Conservation (phyloP, 1,140 invertebrate species). For the Eumeta japonica region DNA sequence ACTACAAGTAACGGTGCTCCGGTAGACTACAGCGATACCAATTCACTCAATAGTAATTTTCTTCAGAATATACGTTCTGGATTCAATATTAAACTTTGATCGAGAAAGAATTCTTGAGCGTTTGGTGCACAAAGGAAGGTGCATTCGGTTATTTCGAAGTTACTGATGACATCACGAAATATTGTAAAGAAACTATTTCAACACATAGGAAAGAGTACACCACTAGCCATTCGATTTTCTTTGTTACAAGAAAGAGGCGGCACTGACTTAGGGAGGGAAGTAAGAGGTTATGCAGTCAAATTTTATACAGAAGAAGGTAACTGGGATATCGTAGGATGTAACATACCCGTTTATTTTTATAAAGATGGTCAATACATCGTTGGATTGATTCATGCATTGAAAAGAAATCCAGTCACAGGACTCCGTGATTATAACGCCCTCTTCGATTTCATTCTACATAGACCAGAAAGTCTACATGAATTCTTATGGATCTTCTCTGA, state of each 20-base stretch:
- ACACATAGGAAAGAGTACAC: slow-evolving; percentile 80
- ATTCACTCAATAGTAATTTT: too few relatives aligned
- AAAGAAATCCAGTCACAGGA: slow-evolving; percentile 69
- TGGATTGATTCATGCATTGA: slow-evolving; percentile 60
- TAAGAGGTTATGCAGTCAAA: slow-evolving; percentile 69
- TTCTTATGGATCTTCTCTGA: slow-evolving; percentile 80
- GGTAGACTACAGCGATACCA: too few relatives aligned
- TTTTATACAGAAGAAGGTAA: slow-evolving; percentile 75
- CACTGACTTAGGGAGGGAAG: slow-evolving; percentile 69
- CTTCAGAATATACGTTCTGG: too few relatives aligned
- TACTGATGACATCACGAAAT: slow-evolving; percentile 86
- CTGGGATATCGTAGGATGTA: slow-evolving; percentile 70
- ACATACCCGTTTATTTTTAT: slow-evolving; percentile 71
- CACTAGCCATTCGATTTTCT: slow-evolving; percentile 69
- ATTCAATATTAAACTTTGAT: too few relatives aligned
- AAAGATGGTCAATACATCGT: slow-evolving; percentile 66
- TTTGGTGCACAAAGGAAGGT: too few relatives aligned
- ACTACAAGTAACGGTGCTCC: too few relatives aligned
- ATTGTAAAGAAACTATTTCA: slow-evolving; percentile 82
- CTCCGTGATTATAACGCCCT: slow-evolving; percentile 75
- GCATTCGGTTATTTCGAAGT: too few relatives aligned
- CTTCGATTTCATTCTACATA: slow-evolving; percentile 83
- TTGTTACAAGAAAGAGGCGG: slow-evolving; percentile 82
- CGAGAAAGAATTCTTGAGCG: too few relatives aligned
- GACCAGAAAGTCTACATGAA: slow-evolving; percentile 79